Percentiles rank a stretch among this genome's conserved stretches.
phyloP scores from a whole-genome alignment of 2,888 invertebrate species.

The Sarcophaga caerulescens region DNA sequence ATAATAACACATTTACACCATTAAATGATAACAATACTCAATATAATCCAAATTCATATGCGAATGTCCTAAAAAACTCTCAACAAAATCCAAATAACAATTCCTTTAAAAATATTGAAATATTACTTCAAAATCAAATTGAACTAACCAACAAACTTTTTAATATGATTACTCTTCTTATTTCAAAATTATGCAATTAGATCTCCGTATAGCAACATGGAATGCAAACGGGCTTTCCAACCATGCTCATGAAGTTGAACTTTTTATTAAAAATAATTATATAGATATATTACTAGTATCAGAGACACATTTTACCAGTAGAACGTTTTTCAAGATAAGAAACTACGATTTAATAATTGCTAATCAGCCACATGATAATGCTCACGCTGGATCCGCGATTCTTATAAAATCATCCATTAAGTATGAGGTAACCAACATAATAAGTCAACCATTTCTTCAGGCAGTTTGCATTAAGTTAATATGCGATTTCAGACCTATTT shows the following conservation, averaged over 20 bases:
- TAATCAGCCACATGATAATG: constrained; percentile 54
- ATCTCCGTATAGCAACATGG: no score
- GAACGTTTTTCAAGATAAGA: constrained; percentile 55
- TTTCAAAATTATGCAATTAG: constrained; percentile 3
- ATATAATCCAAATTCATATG: not conserved
- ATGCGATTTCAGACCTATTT: not conserved
- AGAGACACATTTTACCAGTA: constrained; percentile 50
- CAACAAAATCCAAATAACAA: not conserved
- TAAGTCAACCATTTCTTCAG: constrained; percentile 25
- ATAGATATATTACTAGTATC: constrained; percentile 52
- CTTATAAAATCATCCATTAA: constrained; percentile 45
- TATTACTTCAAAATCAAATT: no score
- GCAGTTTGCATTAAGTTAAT: constrained; percentile 37
- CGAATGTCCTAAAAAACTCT: not conserved
- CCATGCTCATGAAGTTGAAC: constrained; percentile 36
- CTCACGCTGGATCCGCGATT: constrained; percentile 38
- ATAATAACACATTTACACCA: no score
- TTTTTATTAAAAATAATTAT: constrained; percentile 18
- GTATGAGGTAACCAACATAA: constrained; percentile 31
- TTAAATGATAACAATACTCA: no score
- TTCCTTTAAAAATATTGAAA: not conserved
- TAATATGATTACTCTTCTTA: not conserved
- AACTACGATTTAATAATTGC: constrained; percentile 45
- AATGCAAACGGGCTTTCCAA: not conserved
- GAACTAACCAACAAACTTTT: constrained; percentile 7